Evolutionary conservation across 2,888 invertebrate genomes (phyloP).

Genomic region (Torymus texanus): DNA sequence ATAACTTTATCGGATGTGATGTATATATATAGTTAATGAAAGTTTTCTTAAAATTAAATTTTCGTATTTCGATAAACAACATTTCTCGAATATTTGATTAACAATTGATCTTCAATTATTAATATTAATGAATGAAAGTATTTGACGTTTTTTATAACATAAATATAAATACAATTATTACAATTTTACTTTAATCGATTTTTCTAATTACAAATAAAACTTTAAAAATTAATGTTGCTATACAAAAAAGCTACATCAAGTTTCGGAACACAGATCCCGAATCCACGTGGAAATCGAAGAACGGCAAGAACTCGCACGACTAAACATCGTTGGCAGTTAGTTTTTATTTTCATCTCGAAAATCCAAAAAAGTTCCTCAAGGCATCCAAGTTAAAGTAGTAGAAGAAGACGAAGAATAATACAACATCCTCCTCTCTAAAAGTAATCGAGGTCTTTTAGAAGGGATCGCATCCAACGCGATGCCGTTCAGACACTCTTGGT

Average conservation of each 20-base stretch:
- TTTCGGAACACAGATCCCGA: background rate
- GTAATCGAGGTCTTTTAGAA: slow-evolving; percentile 54
- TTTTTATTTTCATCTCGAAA: background rate
- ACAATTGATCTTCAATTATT: too few species aligned
- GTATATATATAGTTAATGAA: too few species aligned
- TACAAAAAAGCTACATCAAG: background rate
- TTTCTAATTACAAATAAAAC: too few species aligned
- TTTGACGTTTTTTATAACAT: too few species aligned
- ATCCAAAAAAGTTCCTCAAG: background rate
- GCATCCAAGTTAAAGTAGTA: background rate
- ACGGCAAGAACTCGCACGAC: background rate
- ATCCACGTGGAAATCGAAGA: slow-evolving; percentile 12
- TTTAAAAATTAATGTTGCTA: too few species aligned
- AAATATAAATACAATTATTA: too few species aligned
- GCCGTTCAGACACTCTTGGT: slow-evolving; percentile 66
- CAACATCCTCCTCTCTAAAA: slow-evolving; percentile 55
- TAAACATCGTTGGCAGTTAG: slow-evolving; percentile 29
- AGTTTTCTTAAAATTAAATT: too few species aligned
- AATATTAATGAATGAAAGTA: too few species aligned
- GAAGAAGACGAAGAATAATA: background rate
- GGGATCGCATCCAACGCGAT: too few species aligned
- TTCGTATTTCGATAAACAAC: too few species aligned
- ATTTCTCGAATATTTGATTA: too few species aligned
- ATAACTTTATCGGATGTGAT: background rate
- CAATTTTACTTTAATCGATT: too few species aligned